phyloP scores from a whole-genome alignment of 1,140 invertebrate species.

The Schlechtendalia chinensis region DNA sequence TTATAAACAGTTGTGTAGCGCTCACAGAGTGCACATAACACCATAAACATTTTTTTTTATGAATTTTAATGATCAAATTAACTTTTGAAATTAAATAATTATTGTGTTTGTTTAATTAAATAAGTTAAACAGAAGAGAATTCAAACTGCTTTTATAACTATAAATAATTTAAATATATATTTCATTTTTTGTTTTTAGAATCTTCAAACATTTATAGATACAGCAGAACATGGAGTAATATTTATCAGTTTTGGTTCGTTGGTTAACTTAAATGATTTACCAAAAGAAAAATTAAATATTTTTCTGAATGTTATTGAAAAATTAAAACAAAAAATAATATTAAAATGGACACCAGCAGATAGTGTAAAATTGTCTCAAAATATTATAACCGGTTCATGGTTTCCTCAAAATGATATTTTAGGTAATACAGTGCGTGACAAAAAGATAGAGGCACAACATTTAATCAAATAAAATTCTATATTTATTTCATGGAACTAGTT shows the following conservation, averaged over 20 bases:
- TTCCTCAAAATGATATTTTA: conserved; percentile 51
- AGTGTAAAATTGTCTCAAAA: conserved; percentile 31
- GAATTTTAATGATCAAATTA: no score
- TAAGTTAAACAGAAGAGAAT: no score
- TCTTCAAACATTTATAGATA: conserved; percentile 52
- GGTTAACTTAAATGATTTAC: not conserved
- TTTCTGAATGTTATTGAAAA: conserved; percentile 54
- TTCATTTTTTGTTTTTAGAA: conserved; percentile 47
- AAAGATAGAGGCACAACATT: no score
- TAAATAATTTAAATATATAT: not conserved
- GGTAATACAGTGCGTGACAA: no score
- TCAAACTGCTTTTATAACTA: no score
- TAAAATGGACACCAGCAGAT: conserved; percentile 61
- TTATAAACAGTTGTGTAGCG: no score
- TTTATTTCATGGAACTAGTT: no score
- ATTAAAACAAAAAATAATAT: conserved; percentile 60
- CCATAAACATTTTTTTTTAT: no score
- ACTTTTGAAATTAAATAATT: no score
- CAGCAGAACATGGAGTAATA: conserved; percentile 62
- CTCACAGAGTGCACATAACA: no score
- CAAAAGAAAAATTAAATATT: conserved; percentile 33
- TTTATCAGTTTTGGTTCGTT: conserved; percentile 68
- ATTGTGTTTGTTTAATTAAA: no score
- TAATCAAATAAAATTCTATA: no score
- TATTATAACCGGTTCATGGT: conserved; percentile 47